phyloP scores from a whole-genome alignment of 2,888 invertebrate species.

The Biston betularia region DNA sequence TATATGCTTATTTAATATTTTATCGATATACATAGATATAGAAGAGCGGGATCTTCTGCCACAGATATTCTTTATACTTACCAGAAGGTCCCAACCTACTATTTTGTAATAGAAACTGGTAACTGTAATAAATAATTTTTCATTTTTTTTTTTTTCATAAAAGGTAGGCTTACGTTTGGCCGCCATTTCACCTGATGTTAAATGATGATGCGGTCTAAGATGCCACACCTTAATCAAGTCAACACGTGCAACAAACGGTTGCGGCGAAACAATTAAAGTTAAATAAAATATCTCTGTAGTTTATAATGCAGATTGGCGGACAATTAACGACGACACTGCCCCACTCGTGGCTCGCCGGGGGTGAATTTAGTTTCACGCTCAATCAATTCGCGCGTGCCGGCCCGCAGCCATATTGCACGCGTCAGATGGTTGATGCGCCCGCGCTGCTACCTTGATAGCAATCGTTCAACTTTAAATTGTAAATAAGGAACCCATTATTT shows the following conservation, averaged over 20 bases:
- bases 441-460: conserved; percentile 46
- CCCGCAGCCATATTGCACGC: conserved; percentile 86
- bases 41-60: too few species aligned
- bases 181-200: too few species aligned
- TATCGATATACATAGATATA: too few species aligned
- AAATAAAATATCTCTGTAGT: conserved; percentile 56
- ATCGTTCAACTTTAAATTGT: conserved; percentile 54
- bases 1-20: too few species aligned
- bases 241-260: conserved; percentile 36
- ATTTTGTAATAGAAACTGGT: too few species aligned
- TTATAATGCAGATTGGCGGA: conserved; percentile 73
- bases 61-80: too few species aligned
- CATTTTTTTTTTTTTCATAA: too few species aligned
- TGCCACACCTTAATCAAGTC: not conserved
- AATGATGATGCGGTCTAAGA: too few species aligned
- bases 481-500: conserved; percentile 12
- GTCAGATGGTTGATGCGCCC: conserved; percentile 77
- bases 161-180: too few species aligned
- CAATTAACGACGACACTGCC: conserved; percentile 68
- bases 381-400: conserved; percentile 81
- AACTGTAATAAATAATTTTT: too few species aligned
- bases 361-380: conserved; percentile 86
- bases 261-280: conserved; percentile 58
- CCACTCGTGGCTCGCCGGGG: conserved; percentile 70
- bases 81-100: too few species aligned